phyloP scores from a whole-genome alignment of 2,797 vertebrate genomes.

The Knipowitschia caucasica region DNA sequence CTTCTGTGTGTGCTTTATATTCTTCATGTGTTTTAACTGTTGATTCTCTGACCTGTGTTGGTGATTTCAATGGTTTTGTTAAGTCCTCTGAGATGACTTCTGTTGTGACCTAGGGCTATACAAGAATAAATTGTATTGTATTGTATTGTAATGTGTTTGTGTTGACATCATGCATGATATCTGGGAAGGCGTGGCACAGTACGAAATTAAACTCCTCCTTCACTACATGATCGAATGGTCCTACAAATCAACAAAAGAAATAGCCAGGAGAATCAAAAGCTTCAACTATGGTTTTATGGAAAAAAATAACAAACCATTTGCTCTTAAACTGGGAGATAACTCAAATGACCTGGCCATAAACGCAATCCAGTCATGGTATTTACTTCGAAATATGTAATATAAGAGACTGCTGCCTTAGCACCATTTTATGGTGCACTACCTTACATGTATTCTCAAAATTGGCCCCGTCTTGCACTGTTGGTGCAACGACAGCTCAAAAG shows the following conservation, averaged over 20 bases:
- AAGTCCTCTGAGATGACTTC: too few relatives aligned
- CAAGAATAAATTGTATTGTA: too few relatives aligned
- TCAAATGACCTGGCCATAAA: slow-evolving; percentile 13
- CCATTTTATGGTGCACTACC: too few relatives aligned
- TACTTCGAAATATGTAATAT: neutral
- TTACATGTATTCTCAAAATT: slow-evolving; percentile 15
- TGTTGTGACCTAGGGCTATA: too few relatives aligned
- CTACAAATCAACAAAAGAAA: slow-evolving; percentile 7
- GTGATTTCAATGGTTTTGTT: too few relatives aligned
- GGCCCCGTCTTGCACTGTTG: slow-evolving; percentile 22
- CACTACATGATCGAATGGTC: neutral
- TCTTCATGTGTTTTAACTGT: too few relatives aligned
- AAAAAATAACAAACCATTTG: slow-evolving; percentile 22
- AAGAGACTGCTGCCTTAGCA: slow-evolving; percentile 20
- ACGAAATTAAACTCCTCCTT: slow-evolving; percentile 23
- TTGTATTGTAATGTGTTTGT: slow-evolving; percentile 14
- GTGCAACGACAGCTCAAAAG: slow-evolving; percentile 22
- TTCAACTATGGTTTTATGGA: slow-evolving; percentile 26
- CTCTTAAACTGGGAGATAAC: neutral
- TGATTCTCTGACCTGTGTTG: too few relatives aligned
- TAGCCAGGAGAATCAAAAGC: slow-evolving; percentile 19
- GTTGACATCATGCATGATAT: slow-evolving; percentile 24
- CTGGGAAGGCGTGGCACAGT: slow-evolving; percentile 16
- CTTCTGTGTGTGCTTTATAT: too few relatives aligned
- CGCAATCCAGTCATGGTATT: neutral